Conservation (phyloP, 1,140 invertebrate species). For the Drosophila virilis region DNA sequence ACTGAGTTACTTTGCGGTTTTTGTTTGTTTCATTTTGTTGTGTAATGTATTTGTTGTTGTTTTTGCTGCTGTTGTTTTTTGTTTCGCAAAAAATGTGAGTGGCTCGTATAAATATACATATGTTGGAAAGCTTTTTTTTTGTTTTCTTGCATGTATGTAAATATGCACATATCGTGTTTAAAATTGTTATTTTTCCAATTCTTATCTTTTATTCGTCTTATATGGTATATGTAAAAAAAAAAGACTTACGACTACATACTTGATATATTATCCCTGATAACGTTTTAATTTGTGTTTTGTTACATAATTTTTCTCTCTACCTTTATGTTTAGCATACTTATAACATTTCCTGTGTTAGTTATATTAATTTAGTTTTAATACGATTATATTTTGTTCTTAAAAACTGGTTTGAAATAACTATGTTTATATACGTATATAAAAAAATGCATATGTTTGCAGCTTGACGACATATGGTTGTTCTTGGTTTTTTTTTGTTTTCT, state of each 20-base stretch:
- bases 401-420: slow-evolving; percentile 23
- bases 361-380: slow-evolving; percentile 51
- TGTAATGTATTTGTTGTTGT: slow-evolving; percentile 18
- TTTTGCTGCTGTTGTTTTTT: not conserved
- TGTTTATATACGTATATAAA: slow-evolving; percentile 10
- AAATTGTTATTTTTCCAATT: slow-evolving; percentile 28
- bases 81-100: slow-evolving; percentile 40
- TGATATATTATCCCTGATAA: slow-evolving; percentile 81
- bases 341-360: slow-evolving; percentile 41
- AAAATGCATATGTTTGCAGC: slow-evolving; percentile 38
- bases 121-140: slow-evolving; percentile 10
- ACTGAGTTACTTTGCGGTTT: slow-evolving; percentile 80
- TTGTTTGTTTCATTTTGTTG: slow-evolving; percentile 39
- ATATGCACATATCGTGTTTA: slow-evolving; percentile 48
- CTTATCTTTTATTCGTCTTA: slow-evolving; percentile 39
- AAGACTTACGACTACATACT: slow-evolving; percentile 64
- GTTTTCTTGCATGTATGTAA: slow-evolving; percentile 26
- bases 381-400: slow-evolving; percentile 43
- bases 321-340: slow-evolving; percentile 33
- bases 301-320: slow-evolving; percentile 44
- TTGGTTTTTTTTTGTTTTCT: slow-evolving; percentile 12
- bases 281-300: slow-evolving; percentile 75
- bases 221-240: slow-evolving; percentile 61
- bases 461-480: slow-evolving; percentile 31
- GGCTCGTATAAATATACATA: slow-evolving; percentile 44